Percentiles rank a stretch among this genome's conserved stretches.
Evolutionary conservation across 2,888 invertebrate species (phyloP).

Genomic region (Lamellibrachia columna): DNA sequence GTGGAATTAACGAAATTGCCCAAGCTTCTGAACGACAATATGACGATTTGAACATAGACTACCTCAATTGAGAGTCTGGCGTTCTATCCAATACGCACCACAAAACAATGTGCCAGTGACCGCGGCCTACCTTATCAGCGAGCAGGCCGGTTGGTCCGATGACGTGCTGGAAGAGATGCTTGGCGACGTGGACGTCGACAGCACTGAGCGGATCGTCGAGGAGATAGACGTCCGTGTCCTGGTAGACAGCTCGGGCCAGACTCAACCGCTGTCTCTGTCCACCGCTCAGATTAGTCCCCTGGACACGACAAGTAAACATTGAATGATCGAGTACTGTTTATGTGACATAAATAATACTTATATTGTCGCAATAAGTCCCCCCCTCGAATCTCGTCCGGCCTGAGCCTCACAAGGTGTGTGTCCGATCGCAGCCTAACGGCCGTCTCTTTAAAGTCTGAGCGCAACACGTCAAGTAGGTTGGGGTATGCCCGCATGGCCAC

Average conservation of each 20-base stretch:
- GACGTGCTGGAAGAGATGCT: slow-evolving; percentile 55
- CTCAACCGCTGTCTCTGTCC: slow-evolving; percentile 58
- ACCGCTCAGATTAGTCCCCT: slow-evolving; percentile 60
- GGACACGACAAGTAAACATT: neutral
- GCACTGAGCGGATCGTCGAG: slow-evolving; percentile 60
- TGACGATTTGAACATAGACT: no score
- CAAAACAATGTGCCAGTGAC: neutral
- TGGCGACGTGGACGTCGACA: slow-evolving; percentile 58
- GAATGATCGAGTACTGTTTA: no score
- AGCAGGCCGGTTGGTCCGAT: slow-evolving; percentile 54
- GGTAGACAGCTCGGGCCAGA: slow-evolving; percentile 56
- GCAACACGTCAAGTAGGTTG: no score
- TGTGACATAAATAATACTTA: no score
- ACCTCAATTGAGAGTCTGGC: neutral
- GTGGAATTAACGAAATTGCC: no score
- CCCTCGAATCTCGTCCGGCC: no score
- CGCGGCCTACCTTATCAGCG: slow-evolving; percentile 48
- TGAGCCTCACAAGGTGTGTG: no score
- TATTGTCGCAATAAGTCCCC: no score
- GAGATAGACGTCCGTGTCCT: slow-evolving; percentile 53
- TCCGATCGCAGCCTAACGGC: no score
- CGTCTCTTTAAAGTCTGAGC: no score
- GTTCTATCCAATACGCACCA: neutral
- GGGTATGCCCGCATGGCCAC: no score
- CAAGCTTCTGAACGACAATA: no score